phyloP scores from a whole-genome alignment of 1,140 invertebrate species.

The Ephestia elutella region DNA sequence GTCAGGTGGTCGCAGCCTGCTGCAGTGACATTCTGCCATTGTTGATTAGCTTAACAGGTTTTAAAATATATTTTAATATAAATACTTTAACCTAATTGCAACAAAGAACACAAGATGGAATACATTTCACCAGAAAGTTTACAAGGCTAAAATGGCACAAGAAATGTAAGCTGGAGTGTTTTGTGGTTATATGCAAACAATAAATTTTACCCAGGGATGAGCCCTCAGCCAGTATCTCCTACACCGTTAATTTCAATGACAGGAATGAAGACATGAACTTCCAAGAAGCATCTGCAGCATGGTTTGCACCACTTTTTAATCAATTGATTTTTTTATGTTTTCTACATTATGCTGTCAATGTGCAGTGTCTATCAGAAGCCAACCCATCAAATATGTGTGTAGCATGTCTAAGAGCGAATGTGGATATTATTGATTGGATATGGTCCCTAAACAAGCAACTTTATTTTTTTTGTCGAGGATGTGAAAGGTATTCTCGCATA shows the following conservation, averaged over 20 bases:
- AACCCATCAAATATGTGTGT: conserved; percentile 99
- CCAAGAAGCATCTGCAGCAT: too few species aligned
- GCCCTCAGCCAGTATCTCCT: too few species aligned
- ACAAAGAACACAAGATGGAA: conserved; percentile 34
- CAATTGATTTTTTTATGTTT: conserved; percentile 32
- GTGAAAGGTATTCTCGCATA: conserved; percentile 87
- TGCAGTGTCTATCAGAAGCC: conserved; percentile 87
- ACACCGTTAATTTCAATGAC: too few species aligned
- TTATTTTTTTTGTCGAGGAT: conserved; percentile 93
- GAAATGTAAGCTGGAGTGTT: conserved; percentile 48
- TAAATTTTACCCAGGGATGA: neutral
- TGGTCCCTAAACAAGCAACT: conserved; percentile 95
- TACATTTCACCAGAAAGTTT: conserved; percentile 51
- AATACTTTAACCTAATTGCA: too few species aligned
- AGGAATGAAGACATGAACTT: too few species aligned
- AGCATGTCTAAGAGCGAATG: conserved; percentile 89
- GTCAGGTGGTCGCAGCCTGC: too few species aligned
- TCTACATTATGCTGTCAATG: conserved; percentile 88
- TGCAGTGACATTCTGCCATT: too few species aligned
- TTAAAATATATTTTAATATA: too few species aligned
- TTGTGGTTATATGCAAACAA: conserved; percentile 19
- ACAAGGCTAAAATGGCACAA: conserved; percentile 30
- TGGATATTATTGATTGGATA: conserved; percentile 97
- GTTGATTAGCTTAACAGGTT: too few species aligned
- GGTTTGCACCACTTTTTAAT: too few species aligned